Base-by-base conservation (phyloP, 2,113 vertebrate species). In the Podocnemis expansa region DNA sequence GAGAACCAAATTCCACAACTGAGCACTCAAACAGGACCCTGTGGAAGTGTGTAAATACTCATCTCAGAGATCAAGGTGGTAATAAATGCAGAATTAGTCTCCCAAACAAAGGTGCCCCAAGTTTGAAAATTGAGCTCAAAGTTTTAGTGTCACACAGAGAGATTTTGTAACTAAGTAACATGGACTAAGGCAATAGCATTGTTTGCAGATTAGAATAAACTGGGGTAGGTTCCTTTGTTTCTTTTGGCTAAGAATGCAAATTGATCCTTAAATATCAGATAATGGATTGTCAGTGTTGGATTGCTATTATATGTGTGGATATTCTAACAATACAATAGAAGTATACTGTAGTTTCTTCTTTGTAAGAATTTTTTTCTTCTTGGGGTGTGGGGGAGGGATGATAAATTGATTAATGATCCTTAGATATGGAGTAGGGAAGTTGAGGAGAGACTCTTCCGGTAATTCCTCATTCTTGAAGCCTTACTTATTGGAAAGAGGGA, bases 331-430 rank as follows among this genome's bases (percentile, higher is more conserved):
- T 0, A 1, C 21, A 47, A 45, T 8, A 3, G 5, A 51, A 76
- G 51, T 63, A 47, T 31, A 4, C 0, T 51, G 4, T 25, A 85
- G 13, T 17, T 43, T 83, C 34, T 1, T 45, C 13, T 9, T 56
- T 88, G 29, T 60, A 60, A 60, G n/a, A 24, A 12, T 47, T 22
- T 49, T 52, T 54, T 80, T 78, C 34, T 4, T 78, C 38, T 49
- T 52, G 56, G 56, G 19, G 4, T 6, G n/a, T n/a, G n/a, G n/a
- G n/a, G n/a, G n/a, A n/a, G 67, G 6, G 1, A 19, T 3, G 2
- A 34, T 85, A 80, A 58, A 79, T 87, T 34, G n/a, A 34, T 80
- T 25, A 34, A 45, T 54, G 76, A 88, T 43, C 63, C 8, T 38
- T 60, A 43, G 52, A 27, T 80, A 60, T 60, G 58, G 14, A 60